A percentile compares a stretch with the other conserved stretches of the same genome.
Conservation (phyloP, 2,113 vertebrate species). For the Calonectris borealis region DNA sequence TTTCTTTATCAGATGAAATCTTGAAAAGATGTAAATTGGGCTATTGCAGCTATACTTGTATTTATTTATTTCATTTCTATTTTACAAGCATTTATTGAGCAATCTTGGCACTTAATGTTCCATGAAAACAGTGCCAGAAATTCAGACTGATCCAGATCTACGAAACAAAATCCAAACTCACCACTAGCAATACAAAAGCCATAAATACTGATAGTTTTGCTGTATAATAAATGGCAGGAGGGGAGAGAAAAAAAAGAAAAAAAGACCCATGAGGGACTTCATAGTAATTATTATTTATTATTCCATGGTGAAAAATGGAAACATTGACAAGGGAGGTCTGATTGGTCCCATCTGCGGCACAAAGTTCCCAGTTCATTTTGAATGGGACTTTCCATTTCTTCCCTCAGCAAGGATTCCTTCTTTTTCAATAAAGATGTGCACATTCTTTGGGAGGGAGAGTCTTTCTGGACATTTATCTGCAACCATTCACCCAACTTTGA, state of each 20-base stretch:
- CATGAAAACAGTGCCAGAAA: background rate
- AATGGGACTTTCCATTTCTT: background rate
- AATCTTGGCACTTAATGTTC: background rate
- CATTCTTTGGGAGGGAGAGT: background rate
- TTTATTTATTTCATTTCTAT: conserved; percentile 17
- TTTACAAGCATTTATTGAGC: background rate
- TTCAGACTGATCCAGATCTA: background rate
- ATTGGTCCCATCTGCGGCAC: background rate
- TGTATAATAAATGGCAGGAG: background rate
- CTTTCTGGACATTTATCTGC: conserved; percentile 20
- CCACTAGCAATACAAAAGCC: background rate
- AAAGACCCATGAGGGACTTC: background rate
- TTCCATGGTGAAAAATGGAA: background rate
- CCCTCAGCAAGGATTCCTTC: background rate
- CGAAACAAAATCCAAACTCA: background rate
- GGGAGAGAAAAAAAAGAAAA: background rate
- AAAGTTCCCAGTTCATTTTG: background rate
- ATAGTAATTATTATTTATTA: background rate
- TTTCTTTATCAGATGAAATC: background rate
- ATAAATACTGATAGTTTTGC: background rate
- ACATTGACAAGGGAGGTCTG: background rate
- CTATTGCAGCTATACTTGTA: background rate
- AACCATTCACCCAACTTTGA: conserved; percentile 6
- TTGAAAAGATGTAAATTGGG: background rate
- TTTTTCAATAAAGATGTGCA: background rate